Evolutionary conservation across 2,797 vertebrate species (phyloP).

Genomic region (Caiman crocodilus): DNA sequence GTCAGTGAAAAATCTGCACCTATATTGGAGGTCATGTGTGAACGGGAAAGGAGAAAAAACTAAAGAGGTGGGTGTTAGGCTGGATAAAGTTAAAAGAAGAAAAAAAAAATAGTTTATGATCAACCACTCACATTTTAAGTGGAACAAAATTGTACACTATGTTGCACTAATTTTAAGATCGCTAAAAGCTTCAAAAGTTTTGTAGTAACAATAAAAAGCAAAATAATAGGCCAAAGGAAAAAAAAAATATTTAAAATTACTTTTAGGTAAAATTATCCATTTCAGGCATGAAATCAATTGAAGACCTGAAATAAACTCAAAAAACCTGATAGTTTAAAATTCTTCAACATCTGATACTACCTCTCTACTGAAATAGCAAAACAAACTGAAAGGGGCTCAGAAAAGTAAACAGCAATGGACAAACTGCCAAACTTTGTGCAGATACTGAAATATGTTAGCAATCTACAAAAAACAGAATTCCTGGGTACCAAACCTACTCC

Average conservation of each 20-base stretch:
- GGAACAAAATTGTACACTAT: background rate
- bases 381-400: background rate
- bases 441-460: background rate
- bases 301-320: background rate
- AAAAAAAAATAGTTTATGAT: background rate
- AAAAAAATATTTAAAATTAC: background rate
- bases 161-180: background rate
- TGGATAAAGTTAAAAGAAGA: background rate
- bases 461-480: background rate
- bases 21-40: background rate
- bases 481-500: background rate
- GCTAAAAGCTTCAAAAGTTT: no score
- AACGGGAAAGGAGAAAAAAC: background rate
- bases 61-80: background rate
- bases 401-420: background rate
- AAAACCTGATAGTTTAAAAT: background rate
- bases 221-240: background rate
- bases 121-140: background rate
- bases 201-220: background rate
- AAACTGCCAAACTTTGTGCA: background rate
- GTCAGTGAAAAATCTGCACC: rapidly evolving
- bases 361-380: background rate
- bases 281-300: background rate
- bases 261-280: background rate
- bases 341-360: background rate